Percentiles rank a stretch among this genome's conserved stretches.
phyloP scores from a whole-genome alignment of 1,140 invertebrate genomes.

The Drosophila trapezifrons region DNA sequence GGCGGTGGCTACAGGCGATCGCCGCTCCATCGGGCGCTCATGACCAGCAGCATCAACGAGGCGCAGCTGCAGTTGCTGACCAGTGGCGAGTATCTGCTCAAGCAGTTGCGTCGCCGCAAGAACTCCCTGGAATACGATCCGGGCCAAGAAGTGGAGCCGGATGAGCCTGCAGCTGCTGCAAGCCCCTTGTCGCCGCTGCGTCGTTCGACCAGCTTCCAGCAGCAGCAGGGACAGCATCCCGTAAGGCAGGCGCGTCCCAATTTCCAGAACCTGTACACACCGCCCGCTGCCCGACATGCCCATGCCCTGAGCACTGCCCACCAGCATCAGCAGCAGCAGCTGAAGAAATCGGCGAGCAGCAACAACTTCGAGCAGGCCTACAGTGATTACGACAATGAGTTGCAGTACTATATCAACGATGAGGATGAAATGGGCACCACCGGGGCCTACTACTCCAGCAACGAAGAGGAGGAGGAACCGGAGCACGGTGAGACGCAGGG shows the following conservation, averaged over 20 bases:
- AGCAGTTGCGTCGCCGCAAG: constrained; percentile 84
- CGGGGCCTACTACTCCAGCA: constrained; percentile 77
- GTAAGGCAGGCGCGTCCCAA: constrained; percentile 74
- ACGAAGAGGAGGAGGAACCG: constrained; percentile 65
- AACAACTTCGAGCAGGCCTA: constrained; percentile 81
- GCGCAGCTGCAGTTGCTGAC: constrained; percentile 77
- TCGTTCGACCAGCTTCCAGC: constrained; percentile 80
- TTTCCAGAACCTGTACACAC: constrained; percentile 79
- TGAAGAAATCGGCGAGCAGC: constrained; percentile 83
- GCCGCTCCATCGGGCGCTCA: constrained; percentile 71
- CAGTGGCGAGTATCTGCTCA: constrained; percentile 78
- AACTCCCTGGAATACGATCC: constrained; percentile 84
- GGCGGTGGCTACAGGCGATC: constrained; percentile 68
- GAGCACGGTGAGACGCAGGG: constrained; percentile 23
- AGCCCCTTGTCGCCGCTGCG: constrained; percentile 70
- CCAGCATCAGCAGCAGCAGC: constrained; percentile 36
- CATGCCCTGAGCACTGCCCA: constrained; percentile 55
- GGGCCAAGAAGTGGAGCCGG: constrained; percentile 42
- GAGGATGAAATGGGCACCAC: constrained; percentile 76
- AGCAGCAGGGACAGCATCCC: constrained; percentile 52
- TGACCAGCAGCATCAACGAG: constrained; percentile 83
- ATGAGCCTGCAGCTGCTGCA: constrained; percentile 21
- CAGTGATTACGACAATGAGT: constrained; percentile 81
- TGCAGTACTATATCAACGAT: constrained; percentile 83
- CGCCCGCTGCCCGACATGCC: constrained; percentile 73